Evolutionary conservation across 2,888 invertebrate genomes (phyloP).

Genomic region (Calliscelio sp.): DNA sequence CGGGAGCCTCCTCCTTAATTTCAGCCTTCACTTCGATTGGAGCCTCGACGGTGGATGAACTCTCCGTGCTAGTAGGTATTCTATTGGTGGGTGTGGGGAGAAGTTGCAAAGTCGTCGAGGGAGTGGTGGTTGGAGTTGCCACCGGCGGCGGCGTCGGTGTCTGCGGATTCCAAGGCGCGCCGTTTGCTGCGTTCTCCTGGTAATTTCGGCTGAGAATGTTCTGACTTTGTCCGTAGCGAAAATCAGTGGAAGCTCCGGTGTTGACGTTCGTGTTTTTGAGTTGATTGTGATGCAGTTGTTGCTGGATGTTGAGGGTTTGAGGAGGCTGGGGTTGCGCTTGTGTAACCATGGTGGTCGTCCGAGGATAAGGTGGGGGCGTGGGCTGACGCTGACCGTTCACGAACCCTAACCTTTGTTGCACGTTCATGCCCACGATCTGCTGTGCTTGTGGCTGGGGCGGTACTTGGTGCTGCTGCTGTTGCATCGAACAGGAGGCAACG

Average conservation of each 20-base stretch:
- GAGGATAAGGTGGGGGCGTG: slow-evolving; percentile 79
- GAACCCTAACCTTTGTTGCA: slow-evolving; percentile 83
- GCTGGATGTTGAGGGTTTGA: slow-evolving; percentile 83
- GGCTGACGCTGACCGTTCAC: slow-evolving; percentile 81
- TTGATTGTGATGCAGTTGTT: slow-evolving; percentile 85
- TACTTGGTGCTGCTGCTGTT: slow-evolving; percentile 21
- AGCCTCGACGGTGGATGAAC: slow-evolving; percentile 1
- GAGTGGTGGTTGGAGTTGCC: slow-evolving; percentile 63
- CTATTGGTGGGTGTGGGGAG: slow-evolving; percentile 66
- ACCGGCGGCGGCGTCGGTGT: slow-evolving; percentile 19
- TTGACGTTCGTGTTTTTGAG: slow-evolving; percentile 83
- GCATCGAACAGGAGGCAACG: slow-evolving; percentile 73
- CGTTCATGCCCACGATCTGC: slow-evolving; percentile 78
- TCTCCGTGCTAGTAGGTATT: background rate
- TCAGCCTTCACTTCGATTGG: slow-evolving; percentile 66
- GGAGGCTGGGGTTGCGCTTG: slow-evolving; percentile 76
- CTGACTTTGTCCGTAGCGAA: slow-evolving; percentile 85
- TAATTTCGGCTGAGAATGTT: slow-evolving; percentile 85
- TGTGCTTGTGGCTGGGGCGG: slow-evolving; percentile 73
- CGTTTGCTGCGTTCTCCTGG: slow-evolving; percentile 76
- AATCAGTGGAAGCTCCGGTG: slow-evolving; percentile 83
- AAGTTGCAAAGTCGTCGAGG: slow-evolving; percentile 32
- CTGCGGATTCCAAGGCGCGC: slow-evolving; percentile 82
- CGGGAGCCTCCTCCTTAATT: slow-evolving; percentile 86
- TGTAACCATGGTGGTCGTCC: slow-evolving; percentile 78